Base-by-base conservation (phyloP, 2,888 invertebrate species). In the Cremastinae sp. region DNA sequence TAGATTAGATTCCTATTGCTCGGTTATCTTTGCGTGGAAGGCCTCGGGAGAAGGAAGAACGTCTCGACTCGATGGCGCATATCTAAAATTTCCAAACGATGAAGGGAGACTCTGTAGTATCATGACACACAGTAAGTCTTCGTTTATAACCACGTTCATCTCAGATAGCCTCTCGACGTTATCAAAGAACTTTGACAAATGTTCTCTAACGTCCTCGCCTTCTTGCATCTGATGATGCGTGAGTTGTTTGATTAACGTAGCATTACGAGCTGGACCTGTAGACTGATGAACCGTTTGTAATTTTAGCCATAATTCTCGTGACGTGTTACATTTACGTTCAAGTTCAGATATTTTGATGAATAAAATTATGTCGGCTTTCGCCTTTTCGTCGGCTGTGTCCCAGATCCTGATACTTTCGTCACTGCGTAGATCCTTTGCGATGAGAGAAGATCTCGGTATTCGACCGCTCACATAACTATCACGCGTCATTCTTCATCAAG, bases 401-500 rank as follows among this genome's bases (percentile, higher is more conserved):
- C 22, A 10, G 10, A 12, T n/a, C 14, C 10, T n/a, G 7, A 3
- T 9, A 5, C n/a, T 41, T 9, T 41, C 9, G 2, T 41, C 41
- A n/a, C 41, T 41, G 41, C 9, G 10, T 9, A n/a, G n/a, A n/a
- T 41, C 41, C 4, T n/a, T 41, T 41, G 9, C 41, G n/a, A 41
- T 9, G 41, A 41, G n/a, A 41, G n/a, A 9, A 41, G 10, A 41
- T 9, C 2, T 41, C 41, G 41, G 41, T 41, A n/a, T 9, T 41
- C 41, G 41, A 41, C n/a, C n/a, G 41, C n/a, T n/a, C n/a, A 5
- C 41, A 1, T n/a, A 9, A 12, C 43, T 8, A 9, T 62, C 71
- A 54, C 28, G 14, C 9, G 3, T 66, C 54, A 10, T 74, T 74
- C 61, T 59, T 59, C 16, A 59, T 41, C 7, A 74, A 16, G n/a